phyloP scores from a whole-genome alignment of 2,888 invertebrate genomes.

The Amphipoea oculea region DNA sequence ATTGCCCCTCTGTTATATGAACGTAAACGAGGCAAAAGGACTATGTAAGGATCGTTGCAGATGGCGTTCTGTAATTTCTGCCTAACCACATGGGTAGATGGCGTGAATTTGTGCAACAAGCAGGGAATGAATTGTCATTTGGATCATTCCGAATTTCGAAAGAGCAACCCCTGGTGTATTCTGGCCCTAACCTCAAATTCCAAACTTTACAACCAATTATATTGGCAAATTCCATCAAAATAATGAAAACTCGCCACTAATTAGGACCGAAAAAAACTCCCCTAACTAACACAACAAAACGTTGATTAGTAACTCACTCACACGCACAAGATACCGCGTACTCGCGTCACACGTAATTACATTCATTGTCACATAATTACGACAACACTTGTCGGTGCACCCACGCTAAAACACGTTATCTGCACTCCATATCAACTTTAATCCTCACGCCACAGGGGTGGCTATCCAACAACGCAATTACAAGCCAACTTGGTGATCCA shows the following conservation, averaged over 20 bases:
- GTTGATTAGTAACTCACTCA: conserved; percentile 83
- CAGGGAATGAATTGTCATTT: background rate
- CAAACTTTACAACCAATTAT: conserved; percentile 39
- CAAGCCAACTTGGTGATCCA: conserved; percentile 35
- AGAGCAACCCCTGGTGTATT: background rate
- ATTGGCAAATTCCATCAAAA: conserved; percentile 44
- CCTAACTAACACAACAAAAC: conserved; percentile 76
- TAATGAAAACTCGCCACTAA: conserved; percentile 60
- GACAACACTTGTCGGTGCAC: conserved; percentile 86
- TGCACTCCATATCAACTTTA: conserved; percentile 70
- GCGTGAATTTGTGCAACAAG: background rate
- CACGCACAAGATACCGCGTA: conserved; percentile 69
- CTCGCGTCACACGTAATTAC: conserved; percentile 81
- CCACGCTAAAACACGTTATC: conserved; percentile 76
- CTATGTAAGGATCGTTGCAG: background rate
- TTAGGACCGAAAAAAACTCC: conserved; percentile 70
- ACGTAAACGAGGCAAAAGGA: background rate
- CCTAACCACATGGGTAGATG: background rate
- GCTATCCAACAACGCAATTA: conserved; percentile 44
- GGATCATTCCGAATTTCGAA: background rate
- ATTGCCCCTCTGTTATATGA: too few species aligned
- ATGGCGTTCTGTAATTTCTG: background rate
- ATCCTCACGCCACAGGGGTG: conserved; percentile 64
- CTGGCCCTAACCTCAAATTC: background rate
- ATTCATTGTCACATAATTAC: conserved; percentile 89